Percentiles rank a stretch among this genome's conserved stretches.
phyloP scores from a whole-genome alignment of 2,888 invertebrate genomes.

The Drosophila paranaensis region DNA sequence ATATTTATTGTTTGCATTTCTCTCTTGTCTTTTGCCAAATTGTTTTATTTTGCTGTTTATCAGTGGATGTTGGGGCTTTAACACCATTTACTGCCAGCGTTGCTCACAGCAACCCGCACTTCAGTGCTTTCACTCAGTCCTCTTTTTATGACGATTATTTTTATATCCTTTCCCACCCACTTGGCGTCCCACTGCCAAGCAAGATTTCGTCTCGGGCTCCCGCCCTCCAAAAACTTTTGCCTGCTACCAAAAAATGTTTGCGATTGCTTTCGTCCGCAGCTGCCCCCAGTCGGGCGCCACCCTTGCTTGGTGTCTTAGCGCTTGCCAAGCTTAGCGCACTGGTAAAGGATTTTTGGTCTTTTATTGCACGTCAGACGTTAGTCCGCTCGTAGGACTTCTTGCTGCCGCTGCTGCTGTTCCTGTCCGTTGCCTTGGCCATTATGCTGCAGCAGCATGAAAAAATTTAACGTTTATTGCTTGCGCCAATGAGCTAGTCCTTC shows the following conservation, averaged over 20 bases:
- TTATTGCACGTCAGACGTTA: constrained; percentile 78
- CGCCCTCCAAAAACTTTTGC: constrained; percentile 46
- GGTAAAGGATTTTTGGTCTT: constrained; percentile 80
- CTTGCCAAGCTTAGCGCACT: constrained; percentile 78
- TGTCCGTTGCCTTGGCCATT: constrained; percentile 65
- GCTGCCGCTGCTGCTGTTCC: constrained; percentile 34
- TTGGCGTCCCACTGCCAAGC: not conserved
- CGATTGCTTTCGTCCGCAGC: constrained; percentile 49
- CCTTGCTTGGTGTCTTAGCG: constrained; percentile 33
- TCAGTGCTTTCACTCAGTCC: not conserved
- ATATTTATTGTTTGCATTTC: constrained; percentile 22
- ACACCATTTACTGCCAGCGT: constrained; percentile 27
- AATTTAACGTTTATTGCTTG: constrained; percentile 81
- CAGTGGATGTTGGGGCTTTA: constrained; percentile 40
- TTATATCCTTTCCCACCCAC: constrained; percentile 50
- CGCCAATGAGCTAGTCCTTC: constrained; percentile 77
- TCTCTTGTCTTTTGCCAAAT: constrained; percentile 11
- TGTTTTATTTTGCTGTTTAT: constrained; percentile 50
- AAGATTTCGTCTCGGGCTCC: constrained; percentile 22
- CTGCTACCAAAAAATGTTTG: constrained; percentile 67
- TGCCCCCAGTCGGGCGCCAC: not conserved
- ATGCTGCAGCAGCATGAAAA: constrained; percentile 75
- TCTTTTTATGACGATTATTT: constrained; percentile 77
- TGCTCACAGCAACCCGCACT: constrained; percentile 12
- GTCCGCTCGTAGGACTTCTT: constrained; percentile 63